A percentile compares a stretch with the other conserved stretches of the same genome.
phyloP scores from a whole-genome alignment of 53 echinoderm and acorn worm species.

The Echinarachnius parma region DNA sequence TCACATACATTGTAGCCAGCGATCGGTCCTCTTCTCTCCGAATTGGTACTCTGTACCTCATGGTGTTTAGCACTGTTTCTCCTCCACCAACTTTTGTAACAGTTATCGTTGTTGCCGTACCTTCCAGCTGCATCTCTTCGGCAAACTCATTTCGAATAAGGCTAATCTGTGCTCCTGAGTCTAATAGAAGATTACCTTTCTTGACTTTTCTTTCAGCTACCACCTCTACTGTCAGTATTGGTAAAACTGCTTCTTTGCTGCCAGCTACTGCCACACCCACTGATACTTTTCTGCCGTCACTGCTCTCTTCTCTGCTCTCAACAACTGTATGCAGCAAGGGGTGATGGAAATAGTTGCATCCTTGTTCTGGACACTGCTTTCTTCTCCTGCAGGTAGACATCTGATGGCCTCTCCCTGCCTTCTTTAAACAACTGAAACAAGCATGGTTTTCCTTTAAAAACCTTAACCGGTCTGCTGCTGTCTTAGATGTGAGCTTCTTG shows the following conservation, averaged over 20 bases:
- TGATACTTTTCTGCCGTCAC: not conserved
- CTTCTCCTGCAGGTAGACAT: conserved; percentile 46
- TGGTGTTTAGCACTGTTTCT: conserved; percentile 37
- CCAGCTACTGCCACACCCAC: not conserved
- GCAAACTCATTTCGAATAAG: conserved; percentile 32
- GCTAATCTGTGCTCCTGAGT: conserved; percentile 47
- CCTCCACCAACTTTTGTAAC: conserved; percentile 51
- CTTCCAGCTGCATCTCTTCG: conserved; percentile 33
- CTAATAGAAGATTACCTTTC: conserved; percentile 40
- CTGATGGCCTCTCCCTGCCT: conserved; percentile 48
- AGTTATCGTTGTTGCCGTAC: conserved; percentile 22
- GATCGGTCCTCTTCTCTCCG: not conserved
- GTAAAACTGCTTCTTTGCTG: conserved; percentile 16
- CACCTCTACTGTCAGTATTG: conserved; percentile 9
- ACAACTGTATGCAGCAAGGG: not conserved
- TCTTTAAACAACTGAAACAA: conserved; percentile 70
- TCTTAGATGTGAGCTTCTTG: not conserved
- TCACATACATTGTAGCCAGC: not conserved
- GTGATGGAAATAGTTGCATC: conserved; percentile 8
- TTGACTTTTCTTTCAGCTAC: not conserved
- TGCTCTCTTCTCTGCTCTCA: not conserved
- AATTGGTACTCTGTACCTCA: conserved; percentile 13
- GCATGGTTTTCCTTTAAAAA: conserved; percentile 34
- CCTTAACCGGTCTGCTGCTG: conserved; percentile 25
- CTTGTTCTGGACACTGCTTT: conserved; percentile 7